Evolutionary conservation across 2,113 vertebrate genomes (phyloP), one percentile per base, ranked within the genome.

Genomic region (Rana temporaria): DNA sequence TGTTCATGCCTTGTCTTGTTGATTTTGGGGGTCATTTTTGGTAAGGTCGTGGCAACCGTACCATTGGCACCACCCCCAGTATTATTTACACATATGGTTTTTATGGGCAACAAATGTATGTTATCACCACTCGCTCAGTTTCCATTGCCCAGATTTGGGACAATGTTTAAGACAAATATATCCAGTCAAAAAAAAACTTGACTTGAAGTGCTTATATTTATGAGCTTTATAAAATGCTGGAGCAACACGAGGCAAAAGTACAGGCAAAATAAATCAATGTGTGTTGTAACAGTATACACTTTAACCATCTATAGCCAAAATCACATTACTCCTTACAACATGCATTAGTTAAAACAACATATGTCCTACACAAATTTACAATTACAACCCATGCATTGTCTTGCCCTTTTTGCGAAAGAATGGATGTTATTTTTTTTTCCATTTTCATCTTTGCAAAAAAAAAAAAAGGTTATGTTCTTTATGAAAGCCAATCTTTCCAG

Each of bases 401-500:
- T 38, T 68, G 65, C 20, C 22, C 53, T 69, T 48, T 79, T 53
- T 69, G 52, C 6, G 32, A 59, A 65, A 38, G 20, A 26, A 15
- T 18, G 55, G 26, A 68, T 38, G 18, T 69, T 48, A 48, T 48
- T 48, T 70, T 22, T 82, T 34, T 66, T 74, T 53, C 19, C 52
- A 69, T 73, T 66, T 30, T 56, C 53, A 67, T 71, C 19, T 53
- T 32, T 64, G 38, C 19, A 74, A 11, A 48, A 38, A 38, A 38
- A 38, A 38, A 38, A 24, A 81, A 64, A 75, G 55, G 16, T 82
- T 75, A 30, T 24, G 30, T 64, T 75, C 19, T 48, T 26, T 32
- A 64, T 78, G 7, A 18, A 78, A 78, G 17, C 48, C 63, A 56
- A 53, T 78, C 38, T 55, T 55, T 85, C 83, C 63, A 70, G 66